phyloP scores from a whole-genome alignment of 2,888 invertebrate species.

The Lasioglossum oenotherae region DNA sequence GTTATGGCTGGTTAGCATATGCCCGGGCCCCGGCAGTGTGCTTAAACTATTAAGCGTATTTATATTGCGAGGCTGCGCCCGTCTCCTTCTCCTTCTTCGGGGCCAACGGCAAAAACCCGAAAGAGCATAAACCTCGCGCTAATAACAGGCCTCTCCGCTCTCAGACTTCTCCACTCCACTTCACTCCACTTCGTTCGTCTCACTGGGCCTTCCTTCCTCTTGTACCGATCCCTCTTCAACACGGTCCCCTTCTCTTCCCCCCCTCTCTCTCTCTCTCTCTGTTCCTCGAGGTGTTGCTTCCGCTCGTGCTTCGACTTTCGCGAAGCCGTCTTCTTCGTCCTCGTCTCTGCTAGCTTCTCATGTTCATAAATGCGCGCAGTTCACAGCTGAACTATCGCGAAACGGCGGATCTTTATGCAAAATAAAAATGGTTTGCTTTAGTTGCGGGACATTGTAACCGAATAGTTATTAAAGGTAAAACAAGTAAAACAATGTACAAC shows the following conservation, averaged over 20 bases:
- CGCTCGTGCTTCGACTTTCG: neutral
- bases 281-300: constrained; percentile 9
- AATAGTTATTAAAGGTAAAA: too few species aligned
- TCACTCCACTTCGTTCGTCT: constrained; percentile 75
- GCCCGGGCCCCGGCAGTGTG: constrained; percentile 78
- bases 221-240: constrained; percentile 42
- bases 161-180: constrained; percentile 76
- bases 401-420: too few species aligned
- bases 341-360: neutral
- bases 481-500: neutral
- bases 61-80: constrained; percentile 82
- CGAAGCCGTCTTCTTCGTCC: neutral
- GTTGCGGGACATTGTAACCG: too few species aligned
- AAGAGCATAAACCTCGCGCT: constrained; percentile 84
- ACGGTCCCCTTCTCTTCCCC: constrained; percentile 38
- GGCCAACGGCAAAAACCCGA: constrained; percentile 82
- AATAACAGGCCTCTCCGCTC: constrained; percentile 83
- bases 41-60: constrained; percentile 84
- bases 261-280: constrained; percentile 17
- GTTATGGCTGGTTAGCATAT: constrained; percentile 84
- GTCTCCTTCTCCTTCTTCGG: constrained; percentile 72
- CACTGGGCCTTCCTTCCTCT: constrained; percentile 52
- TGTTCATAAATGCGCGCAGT: neutral
- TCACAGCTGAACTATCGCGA: too few species aligned
- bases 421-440: too few species aligned